These are phyloP conservation scores for Sylvilagus floridanus DNA, from an alignment of 2,797 vertebrate genomes.

Conservation along the genomic window DNA sequence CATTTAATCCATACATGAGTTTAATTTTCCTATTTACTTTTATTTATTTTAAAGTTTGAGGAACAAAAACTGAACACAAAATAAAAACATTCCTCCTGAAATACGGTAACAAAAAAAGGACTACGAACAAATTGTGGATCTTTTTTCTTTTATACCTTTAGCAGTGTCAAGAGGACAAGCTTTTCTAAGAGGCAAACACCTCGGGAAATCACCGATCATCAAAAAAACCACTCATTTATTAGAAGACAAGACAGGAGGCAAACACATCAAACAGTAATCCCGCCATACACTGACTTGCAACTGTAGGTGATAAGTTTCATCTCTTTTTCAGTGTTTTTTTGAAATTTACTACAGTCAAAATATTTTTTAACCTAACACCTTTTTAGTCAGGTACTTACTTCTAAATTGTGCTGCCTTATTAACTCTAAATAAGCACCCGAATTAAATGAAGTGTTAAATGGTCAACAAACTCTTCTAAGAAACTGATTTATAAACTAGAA, in stretches of 20 bases:
- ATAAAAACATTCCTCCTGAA: slow-evolving; percentile 48
- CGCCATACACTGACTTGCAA: background rate
- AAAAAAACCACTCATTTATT: slow-evolving; percentile 31
- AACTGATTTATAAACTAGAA: slow-evolving; percentile 61
- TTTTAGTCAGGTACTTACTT: slow-evolving; percentile 22
- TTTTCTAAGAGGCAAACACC: slow-evolving; percentile 26
- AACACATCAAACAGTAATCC: background rate
- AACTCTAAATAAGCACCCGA: slow-evolving; percentile 16
- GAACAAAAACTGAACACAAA: slow-evolving; percentile 48
- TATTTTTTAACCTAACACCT: background rate
- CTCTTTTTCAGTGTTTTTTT: slow-evolving; percentile 14
- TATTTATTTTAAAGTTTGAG: slow-evolving; percentile 57
- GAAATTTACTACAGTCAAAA: slow-evolving; percentile 15
- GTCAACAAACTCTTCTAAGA: slow-evolving; percentile 24
- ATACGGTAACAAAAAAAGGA: slow-evolving; percentile 34
- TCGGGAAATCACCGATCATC: background rate
- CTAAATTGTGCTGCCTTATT: background rate
- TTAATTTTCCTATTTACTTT: slow-evolving; percentile 36
- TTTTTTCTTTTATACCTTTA: background rate
- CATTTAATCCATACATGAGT: slow-evolving; percentile 27
- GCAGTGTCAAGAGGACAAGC: slow-evolving; percentile 21
- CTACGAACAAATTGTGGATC: background rate
- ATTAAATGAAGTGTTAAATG: slow-evolving; percentile 40
- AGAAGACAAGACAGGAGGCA: background rate
- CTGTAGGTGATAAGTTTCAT: background rate